Base-by-base conservation (phyloP, 2,113 vertebrate genomes). In the Microcebus griseorufus region DNA sequence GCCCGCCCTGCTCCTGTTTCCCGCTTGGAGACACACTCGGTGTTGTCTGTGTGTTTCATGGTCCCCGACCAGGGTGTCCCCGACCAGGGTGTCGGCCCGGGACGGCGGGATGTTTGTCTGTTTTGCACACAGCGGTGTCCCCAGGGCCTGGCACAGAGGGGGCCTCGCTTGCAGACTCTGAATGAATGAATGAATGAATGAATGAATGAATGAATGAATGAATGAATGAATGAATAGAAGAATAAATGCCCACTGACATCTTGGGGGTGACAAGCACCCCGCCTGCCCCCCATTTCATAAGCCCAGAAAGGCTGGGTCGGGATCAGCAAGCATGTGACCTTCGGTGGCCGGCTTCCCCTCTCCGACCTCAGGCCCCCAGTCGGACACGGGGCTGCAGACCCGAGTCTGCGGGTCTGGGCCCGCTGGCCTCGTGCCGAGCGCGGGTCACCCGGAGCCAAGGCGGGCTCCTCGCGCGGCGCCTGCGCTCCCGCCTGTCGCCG, bases 401-500 rank as follows among this genome's bases (percentile, higher is more conserved):
- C 14, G 84, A 79, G 18, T 27, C 18, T 22, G 7, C 45, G 45
- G 45, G 45, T 45, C 45, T 9, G 45, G 45, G 45, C 45, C 45
- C 0, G 45, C 45, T 45, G 7, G 45, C 45, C 45, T n/a, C 45
- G 45, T 45, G 45, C 45, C 7, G 45, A 45, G 45, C 45, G 45
- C 45, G 7, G 45, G 45, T 45, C 45, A 45, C 45, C 45, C 45
- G 37, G 2, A 42, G 32, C 76, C 12, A 65, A 72, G 29, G 60
- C 2, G 48, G 69, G 22, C 32, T 37, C 69, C 81, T 27, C 2
- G 48, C 9, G 48, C 10, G 16, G 25, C 20, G 39, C 83, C 88
- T 92, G 94, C 48, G 73, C 69, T 95, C 39, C 69, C 90, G 14
- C 10, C 17, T 53, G 7, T 2, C 0, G 93, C 94, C 98, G 87